Base-by-base conservation (phyloP, 2,888 invertebrate genomes). In the Venustoraphidia nigricollis region DNA sequence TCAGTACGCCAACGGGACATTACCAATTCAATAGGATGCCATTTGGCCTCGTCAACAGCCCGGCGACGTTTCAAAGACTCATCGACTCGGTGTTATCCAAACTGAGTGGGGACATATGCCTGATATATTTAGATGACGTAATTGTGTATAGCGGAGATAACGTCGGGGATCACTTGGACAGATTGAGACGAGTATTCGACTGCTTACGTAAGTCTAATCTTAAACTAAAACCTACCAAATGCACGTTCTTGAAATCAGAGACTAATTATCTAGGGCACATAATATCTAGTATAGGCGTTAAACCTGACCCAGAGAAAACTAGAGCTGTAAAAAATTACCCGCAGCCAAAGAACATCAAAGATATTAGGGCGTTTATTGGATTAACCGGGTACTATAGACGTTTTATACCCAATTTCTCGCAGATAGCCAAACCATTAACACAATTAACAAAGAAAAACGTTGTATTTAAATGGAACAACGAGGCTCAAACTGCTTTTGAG, bases 11-110 rank as follows among this genome's bases (percentile, higher is more conserved):
- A 1, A 53, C 52, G 34, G 57, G 58, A 6, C 55, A 60, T 46
- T 61, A 52, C 40, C 54, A 60, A 52, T 62, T 51, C 42, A 49
- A 52, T 1, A 40, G 53, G 1, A 58, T 61, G 58, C 56, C 59
- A 6, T 62, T 61, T 41, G 62, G 61, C 8, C 51, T 62, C 1
- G 47, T 52, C 11, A 57, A 58, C 35, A 56, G 58, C 1, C 57
- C 58, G 8, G 51, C 53, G 3, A 57, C 56, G 3, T 63, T 60
- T 50, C 60, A 60, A 46, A 46, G 57, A 9, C 40, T 59, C 13
- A 59, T 62, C 56, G 56, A 62, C 44, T 34, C 43, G 9, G 53
- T 58, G 3, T 48, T 60, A 9, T 34, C 50, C 0, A 58, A 54
- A 27, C 45, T 60, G 27, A 53, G 51, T 34, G 53, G 48, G 11